Conservation (phyloP, 1,140 invertebrate species). For the Aricia agestis region DNA sequence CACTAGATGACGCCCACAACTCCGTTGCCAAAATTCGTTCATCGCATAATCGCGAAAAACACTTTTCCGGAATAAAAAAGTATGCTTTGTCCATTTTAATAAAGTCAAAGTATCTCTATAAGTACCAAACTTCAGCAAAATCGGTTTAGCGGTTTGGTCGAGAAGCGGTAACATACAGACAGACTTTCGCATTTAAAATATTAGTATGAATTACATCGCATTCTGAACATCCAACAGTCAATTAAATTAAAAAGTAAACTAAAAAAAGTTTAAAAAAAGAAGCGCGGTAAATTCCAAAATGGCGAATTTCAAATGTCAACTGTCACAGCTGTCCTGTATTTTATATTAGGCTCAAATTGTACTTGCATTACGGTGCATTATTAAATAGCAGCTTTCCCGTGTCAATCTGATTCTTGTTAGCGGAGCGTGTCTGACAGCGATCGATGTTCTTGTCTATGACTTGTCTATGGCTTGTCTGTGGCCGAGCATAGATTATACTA, state of each 20-base stretch:
- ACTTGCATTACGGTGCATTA: background rate
- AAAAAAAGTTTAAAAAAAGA: background rate
- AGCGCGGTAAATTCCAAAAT: background rate
- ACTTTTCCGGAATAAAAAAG: too few relatives aligned
- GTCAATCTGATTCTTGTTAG: constrained; percentile 1
- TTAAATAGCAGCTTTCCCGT: background rate
- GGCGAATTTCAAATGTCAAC: background rate
- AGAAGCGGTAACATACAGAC: too few relatives aligned
- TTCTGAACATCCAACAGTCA: background rate
- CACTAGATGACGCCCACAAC: too few relatives aligned
- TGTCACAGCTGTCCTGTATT: background rate
- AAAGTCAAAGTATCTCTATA: too few relatives aligned
- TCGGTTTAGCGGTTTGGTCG: too few relatives aligned
- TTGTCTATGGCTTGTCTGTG: background rate
- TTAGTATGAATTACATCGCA: too few relatives aligned
- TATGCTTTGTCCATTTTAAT: too few relatives aligned
- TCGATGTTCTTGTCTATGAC: constrained; percentile 1
- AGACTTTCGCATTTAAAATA: too few relatives aligned
- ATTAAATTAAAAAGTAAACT: background rate
- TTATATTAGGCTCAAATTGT: background rate
- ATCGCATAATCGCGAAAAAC: too few relatives aligned
- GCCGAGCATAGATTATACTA: background rate
- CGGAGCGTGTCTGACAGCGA: background rate
- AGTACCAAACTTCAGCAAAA: too few relatives aligned
- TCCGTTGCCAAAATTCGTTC: too few relatives aligned